Conservation (phyloP, 2,888 invertebrate genomes). For the Dascillus cervinus region DNA sequence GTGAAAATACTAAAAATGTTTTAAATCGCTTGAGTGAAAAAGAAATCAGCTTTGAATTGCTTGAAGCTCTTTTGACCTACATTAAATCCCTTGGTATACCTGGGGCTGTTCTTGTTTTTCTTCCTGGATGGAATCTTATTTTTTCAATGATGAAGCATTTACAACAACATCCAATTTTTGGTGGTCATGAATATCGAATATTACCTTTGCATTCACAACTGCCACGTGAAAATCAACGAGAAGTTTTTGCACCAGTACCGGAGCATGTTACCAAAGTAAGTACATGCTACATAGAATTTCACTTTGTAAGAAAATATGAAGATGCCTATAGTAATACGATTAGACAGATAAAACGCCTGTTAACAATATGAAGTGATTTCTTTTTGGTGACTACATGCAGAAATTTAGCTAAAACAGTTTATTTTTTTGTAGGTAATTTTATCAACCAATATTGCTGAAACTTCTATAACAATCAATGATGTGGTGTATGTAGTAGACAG, state of each 20-base stretch:
- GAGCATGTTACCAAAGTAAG: constrained; percentile 74
- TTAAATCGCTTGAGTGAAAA: constrained; percentile 79
- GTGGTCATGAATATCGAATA: constrained; percentile 60
- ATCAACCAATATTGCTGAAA: constrained; percentile 97
- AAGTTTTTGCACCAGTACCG: constrained; percentile 84
- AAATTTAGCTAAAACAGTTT: no score
- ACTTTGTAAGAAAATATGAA: no score
- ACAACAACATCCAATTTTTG: constrained; percentile 57
- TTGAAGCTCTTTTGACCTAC: constrained; percentile 68
- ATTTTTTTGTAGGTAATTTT: constrained; percentile 66
- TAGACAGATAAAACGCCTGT: no score
- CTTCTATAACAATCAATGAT: constrained; percentile 96
- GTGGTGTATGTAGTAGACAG: constrained; percentile 97
- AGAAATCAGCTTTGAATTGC: constrained; percentile 87
- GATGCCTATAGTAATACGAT: no score
- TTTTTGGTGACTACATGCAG: no score
- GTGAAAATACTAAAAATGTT: constrained; percentile 55
- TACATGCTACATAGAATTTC: no score
- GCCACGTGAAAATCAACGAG: constrained; percentile 89
- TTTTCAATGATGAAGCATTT: constrained; percentile 84
- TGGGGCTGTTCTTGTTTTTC: constrained; percentile 86
- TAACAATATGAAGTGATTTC: no score
- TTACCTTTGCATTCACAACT: constrained; percentile 97
- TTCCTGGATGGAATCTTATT: constrained; percentile 97
- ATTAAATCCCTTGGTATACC: constrained; percentile 55